These are phyloP conservation scores for Balaenoptera acutorostrata DNA, from an alignment of 2,113 vertebrate species.

Conservation along the genomic window DNA sequence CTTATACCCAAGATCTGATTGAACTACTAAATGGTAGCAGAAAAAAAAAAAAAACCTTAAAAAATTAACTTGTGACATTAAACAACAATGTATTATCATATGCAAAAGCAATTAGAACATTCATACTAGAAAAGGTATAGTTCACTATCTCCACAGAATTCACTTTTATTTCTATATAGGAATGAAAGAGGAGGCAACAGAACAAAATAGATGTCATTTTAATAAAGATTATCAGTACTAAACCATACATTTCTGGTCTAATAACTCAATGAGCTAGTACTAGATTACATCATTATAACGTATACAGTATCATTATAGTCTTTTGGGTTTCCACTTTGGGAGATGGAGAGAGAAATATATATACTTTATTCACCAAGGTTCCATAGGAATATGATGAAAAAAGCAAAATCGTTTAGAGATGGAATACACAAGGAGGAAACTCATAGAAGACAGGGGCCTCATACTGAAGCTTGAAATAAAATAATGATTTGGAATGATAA, in stretches of 20 bases:
- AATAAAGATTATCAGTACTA: not conserved
- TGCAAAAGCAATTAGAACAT: not conserved
- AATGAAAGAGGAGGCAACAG: not conserved
- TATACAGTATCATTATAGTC: not conserved
- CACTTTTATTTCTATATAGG: not conserved
- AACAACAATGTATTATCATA: not conserved
- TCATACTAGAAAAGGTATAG: not conserved
- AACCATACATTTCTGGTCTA: not conserved
- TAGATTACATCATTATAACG: not conserved
- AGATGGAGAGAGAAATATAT: not conserved
- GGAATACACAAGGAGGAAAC: not conserved
- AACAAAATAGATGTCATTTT: not conserved
- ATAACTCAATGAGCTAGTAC: not conserved
- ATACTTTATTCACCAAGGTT: not conserved
- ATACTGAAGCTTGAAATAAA: not conserved
- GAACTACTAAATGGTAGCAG: not conserved
- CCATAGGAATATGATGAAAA: not conserved
- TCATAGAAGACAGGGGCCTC: no score
- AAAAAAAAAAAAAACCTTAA: not conserved
- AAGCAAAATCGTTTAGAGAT: not conserved
- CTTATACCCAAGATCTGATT: not conserved
- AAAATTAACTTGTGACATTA: not conserved
- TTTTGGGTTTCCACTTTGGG: not conserved
- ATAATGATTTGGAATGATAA: fast-evolving
- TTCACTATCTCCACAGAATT: not conserved